Base-by-base conservation (phyloP, 1,140 invertebrate species). In the Achroia grisella region DNA sequence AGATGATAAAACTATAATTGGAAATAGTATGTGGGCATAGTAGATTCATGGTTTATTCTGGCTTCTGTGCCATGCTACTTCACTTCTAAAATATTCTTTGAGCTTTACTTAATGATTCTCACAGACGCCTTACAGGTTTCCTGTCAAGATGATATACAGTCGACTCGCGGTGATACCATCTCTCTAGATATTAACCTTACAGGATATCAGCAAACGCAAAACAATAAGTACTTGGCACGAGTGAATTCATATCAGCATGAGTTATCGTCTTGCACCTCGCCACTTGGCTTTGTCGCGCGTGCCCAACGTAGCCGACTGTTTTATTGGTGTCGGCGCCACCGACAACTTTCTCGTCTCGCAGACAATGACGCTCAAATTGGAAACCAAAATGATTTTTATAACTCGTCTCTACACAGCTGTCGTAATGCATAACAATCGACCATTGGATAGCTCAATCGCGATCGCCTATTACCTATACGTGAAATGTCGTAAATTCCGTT, bases 291-390 rank as follows among this genome's bases (percentile, higher is more conserved):
- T 43, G 48, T 39, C 43, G 52, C 76, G 63, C 71, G 75, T 76
- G 72, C 66, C 46, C 54, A 52, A 47, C 40, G 40, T 48, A 62
- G 59, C 57, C 69, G 67, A 66, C 56, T 44, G 63, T 69, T 80
- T 81, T 81, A 84, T 84, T 80, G 68, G 68, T 72, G 76, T 68
- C 74, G 78, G 78, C 78, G 80, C 80, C 79, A 78, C 61, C 56
- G 67, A 71, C 72, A 72, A 76, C 77, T 84, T 84, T 84, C 80
- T 69, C 76, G 61, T 73, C 68, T 61, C 72, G 59, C 70, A 72
- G 64, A 78, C 80, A 80, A 76, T 75, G 63, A 80, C 61, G 63
- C 65, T 78, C 71, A 72, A 81, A 81, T 84, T 75, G 75, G 69
- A 74, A 72, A 72, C 74, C 62, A 69, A 78, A 77, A 77, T 79